Conservation (phyloP, 2,888 invertebrate genomes). For the Acholoe squamosa region DNA sequence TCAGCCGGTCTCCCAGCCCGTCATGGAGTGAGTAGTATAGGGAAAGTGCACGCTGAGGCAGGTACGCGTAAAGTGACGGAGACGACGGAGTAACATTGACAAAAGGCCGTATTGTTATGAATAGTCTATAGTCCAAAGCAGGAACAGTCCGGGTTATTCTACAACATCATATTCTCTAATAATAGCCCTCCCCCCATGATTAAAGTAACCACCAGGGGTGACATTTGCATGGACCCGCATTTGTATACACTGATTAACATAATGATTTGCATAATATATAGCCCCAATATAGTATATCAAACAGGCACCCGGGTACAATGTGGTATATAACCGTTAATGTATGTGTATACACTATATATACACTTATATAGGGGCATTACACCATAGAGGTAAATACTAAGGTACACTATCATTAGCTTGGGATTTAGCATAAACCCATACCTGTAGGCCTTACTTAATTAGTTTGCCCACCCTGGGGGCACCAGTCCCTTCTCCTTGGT, state of each 20-base stretch:
- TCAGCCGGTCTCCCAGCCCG: neutral
- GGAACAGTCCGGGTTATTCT: neutral
- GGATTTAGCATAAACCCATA: too few relatives aligned
- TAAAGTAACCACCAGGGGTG: neutral
- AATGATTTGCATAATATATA: too few relatives aligned
- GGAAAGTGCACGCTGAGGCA: neutral
- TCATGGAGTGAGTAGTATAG: neutral
- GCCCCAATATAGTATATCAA: too few relatives aligned
- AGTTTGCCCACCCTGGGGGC: too few relatives aligned
- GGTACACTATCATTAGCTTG: too few relatives aligned
- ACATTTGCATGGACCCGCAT: neutral
- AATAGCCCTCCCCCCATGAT: neutral
- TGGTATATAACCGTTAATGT: too few relatives aligned
- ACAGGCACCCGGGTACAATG: too few relatives aligned
- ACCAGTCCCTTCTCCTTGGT: too few relatives aligned
- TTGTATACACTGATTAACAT: neutral
- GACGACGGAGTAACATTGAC: neutral
- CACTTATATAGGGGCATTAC: too few relatives aligned
- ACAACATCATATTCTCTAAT: neutral
- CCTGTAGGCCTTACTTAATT: too few relatives aligned
- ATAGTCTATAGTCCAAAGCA: neutral
- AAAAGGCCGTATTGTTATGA: neutral
- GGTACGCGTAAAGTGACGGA: neutral
- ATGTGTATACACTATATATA: too few relatives aligned
- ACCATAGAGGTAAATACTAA: too few relatives aligned